Evolutionary conservation across 2,888 invertebrate genomes (phyloP), one percentile per base, ranked within the genome.

Genomic region (Euzophera pinguis): DNA sequence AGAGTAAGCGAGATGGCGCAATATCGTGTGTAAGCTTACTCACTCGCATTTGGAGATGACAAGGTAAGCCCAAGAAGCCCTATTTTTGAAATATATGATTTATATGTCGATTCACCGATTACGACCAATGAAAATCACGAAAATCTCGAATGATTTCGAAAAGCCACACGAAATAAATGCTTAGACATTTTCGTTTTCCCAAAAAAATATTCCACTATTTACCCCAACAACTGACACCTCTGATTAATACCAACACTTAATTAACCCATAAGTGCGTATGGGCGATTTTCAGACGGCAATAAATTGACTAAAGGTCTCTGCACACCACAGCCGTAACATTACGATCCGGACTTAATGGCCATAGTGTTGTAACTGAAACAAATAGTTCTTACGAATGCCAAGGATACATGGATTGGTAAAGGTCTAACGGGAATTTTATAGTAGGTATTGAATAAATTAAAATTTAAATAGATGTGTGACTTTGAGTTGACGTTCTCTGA

Each of bases 291-390:
- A 45, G 45, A 45, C 45, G 16, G 53, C 38, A 22, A 56, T 64
- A 62, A 63, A 62, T 62, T 55, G 27, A 9, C 38, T 8, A 41
- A 47, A 47, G 41, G 34, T 13, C 13, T 39, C 22, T 39, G 1
- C 45, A 41, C 39, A n/a, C 29, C 29, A 27, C 39, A 35, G 13
- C n/a, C n/a, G 7, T 16, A 35, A 35, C 43, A 43, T 47, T 48
- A 53, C 22, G 17, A 47, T 14, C 42, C 16, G 35, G 39, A 62
- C 61, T 52, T 69, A 72, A 69, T 61, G 64, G 63, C 34, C n/a
- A 6, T 47, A 47, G 56, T 62, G 69, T 62, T 72, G 63, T 65
- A 72, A 68, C 63, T 61, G 59, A 59, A 64, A 63, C 65, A 60
- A 68, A 68, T 67, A 58, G 61, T 61, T 52, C 57, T 63, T 47